These are phyloP conservation scores for Myotis pilosus DNA, from an alignment of 2,797 vertebrate species.

Conservation along the genomic window DNA sequence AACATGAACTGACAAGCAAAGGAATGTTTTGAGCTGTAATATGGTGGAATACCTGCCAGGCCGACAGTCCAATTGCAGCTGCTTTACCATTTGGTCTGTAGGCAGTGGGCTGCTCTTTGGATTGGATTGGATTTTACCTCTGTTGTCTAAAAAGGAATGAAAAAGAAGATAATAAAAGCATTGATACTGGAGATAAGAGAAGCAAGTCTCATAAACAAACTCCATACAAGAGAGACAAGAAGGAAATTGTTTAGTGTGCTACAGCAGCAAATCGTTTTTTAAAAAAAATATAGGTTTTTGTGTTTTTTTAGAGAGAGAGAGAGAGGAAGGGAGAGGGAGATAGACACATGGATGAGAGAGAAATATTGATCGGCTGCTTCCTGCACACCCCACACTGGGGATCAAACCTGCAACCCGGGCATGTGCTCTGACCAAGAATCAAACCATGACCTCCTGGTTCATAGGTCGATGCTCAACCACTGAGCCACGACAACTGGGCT, in stretches of 20 bases:
- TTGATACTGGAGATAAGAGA: neutral
- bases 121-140: neutral
- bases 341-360: no score
- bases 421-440: no score
- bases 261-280: neutral
- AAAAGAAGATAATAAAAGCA: neutral
- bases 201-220: neutral
- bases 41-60: neutral
- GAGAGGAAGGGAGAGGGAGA: no score
- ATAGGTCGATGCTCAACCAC: no score
- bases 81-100: neutral
- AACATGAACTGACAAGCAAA: neutral
- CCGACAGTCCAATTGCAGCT: neutral
- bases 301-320: no score
- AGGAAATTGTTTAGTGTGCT: neutral
- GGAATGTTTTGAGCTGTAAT: neutral
- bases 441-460: no score
- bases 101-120: neutral
- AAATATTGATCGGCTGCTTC: no score
- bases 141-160: conserved; percentile 41
- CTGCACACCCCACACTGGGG: no score
- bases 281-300: no score
- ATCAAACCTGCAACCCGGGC: no score
- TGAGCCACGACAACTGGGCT: neutral
- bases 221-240: neutral